phyloP scores from a whole-genome alignment of 2,888 invertebrate species.

The Apodemia duryi region DNA sequence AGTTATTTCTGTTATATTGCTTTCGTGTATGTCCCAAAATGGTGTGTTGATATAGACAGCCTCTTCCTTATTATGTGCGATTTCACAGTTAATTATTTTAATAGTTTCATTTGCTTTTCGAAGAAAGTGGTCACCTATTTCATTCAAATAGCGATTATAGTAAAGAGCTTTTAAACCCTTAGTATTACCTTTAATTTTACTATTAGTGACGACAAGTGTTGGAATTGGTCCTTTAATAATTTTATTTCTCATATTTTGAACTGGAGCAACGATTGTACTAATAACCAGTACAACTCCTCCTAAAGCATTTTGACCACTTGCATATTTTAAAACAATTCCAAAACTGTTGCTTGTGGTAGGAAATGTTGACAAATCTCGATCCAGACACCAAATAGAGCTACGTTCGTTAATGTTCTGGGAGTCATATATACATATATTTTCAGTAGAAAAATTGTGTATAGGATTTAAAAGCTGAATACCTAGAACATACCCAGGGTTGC shows the following conservation, averaged over 20 bases:
- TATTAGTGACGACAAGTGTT: conserved; percentile 83
- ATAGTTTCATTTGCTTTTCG: conserved; percentile 93
- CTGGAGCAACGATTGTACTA: conserved; percentile 85
- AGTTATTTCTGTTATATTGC: conserved; percentile 93
- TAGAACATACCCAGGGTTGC: conserved; percentile 90
- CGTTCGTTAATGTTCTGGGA: conserved; percentile 82
- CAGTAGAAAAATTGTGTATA: conserved; percentile 91
- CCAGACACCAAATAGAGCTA: conserved; percentile 87
- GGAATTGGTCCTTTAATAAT: conserved; percentile 90
- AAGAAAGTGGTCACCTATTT: conserved; percentile 90
- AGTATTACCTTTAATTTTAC: conserved; percentile 88
- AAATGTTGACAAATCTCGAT: conserved; percentile 92
- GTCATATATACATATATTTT: conserved; percentile 89
- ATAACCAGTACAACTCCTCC: conserved; percentile 91
- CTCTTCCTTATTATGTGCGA: conserved; percentile 88
- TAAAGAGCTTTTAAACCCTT: conserved; percentile 90
- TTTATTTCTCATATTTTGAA: conserved; percentile 85
- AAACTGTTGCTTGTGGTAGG: conserved; percentile 93
- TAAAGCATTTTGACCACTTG: conserved; percentile 87
- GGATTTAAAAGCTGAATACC: conserved; percentile 95
- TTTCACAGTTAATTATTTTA: conserved; percentile 87
- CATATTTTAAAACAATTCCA: conserved; percentile 87
- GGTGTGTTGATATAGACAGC: conserved; percentile 91
- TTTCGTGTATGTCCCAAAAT: conserved; percentile 90
- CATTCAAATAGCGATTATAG: conserved; percentile 93